Evolutionary conservation across 2,888 invertebrate genomes (phyloP).

Genomic region (Ormyrus pomaceus): DNA sequence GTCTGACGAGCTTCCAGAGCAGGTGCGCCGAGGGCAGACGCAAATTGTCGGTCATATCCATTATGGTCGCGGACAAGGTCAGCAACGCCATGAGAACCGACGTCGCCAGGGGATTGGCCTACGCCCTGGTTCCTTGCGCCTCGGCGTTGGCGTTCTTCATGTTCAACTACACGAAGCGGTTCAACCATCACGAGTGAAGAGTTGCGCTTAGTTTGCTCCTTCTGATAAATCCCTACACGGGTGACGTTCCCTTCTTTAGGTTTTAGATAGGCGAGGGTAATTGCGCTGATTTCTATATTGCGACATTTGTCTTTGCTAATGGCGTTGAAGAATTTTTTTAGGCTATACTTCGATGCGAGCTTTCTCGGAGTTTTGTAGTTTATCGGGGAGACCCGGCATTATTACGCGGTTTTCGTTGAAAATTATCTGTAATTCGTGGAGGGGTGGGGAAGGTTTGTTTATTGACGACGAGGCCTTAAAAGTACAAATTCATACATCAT

Average conservation of each 20-base stretch:
- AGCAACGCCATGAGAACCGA: slow-evolving; percentile 65
- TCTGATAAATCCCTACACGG: neutral
- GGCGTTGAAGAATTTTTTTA: slow-evolving; percentile 5
- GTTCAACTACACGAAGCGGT: slow-evolving; percentile 64
- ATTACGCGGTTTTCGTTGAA: neutral
- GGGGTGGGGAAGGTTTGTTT: neutral
- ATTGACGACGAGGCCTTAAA: too few species aligned
- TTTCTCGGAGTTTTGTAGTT: neutral
- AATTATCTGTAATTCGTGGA: slow-evolving; percentile 5
- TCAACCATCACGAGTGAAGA: slow-evolving; percentile 59
- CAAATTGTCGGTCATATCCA: slow-evolving; percentile 66
- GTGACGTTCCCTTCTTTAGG: neutral
- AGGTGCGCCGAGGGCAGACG: slow-evolving; percentile 56
- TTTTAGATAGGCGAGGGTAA: neutral
- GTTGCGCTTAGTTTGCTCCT: neutral
- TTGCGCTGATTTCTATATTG: neutral
- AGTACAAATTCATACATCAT: too few species aligned
- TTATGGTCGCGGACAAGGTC: slow-evolving; percentile 65
- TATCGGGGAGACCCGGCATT: neutral
- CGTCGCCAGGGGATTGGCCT: slow-evolving; percentile 66
- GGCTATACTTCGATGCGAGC: neutral
- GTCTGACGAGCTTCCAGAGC: slow-evolving; percentile 33
- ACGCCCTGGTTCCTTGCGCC: slow-evolving; percentile 68
- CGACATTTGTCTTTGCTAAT: neutral
- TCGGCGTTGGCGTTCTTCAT: slow-evolving; percentile 68